Conservation (phyloP, 2,797 vertebrate genomes). For the Microctenopoma steveboyesi region DNA sequence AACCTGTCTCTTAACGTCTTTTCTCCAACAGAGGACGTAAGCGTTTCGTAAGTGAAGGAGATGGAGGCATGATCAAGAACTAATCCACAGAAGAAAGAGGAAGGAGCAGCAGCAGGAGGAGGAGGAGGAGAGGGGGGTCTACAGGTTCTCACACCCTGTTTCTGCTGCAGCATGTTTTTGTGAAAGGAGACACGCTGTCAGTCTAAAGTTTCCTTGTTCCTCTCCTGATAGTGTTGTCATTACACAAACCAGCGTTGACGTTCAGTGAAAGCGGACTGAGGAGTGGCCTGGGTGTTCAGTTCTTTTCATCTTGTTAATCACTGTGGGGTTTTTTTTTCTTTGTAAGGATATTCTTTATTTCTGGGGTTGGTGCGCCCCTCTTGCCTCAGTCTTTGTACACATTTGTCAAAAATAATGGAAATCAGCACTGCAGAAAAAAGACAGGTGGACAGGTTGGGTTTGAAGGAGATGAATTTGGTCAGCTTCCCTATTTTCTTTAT, state of each 20-base stretch:
- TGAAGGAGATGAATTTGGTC: conserved; percentile 30
- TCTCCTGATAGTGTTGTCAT: conserved; percentile 59
- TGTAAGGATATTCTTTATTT: conserved; percentile 65
- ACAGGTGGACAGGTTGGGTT: conserved; percentile 23
- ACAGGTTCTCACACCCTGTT: conserved; percentile 41
- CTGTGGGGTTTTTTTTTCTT: conserved; percentile 50
- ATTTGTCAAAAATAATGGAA: conserved; percentile 52
- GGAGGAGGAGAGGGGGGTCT: conserved; percentile 29
- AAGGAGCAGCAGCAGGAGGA: conserved; percentile 22
- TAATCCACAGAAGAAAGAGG: conserved; percentile 60
- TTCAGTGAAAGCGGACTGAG: conserved; percentile 60
- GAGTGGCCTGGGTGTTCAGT: conserved; percentile 42
- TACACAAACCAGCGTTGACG: conserved; percentile 64
- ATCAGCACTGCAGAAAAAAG: conserved; percentile 35
- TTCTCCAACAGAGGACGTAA: conserved; percentile 86
- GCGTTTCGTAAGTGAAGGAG: conserved; percentile 90
- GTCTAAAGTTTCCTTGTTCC: conserved; percentile 54
- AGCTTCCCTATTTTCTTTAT: conserved; percentile 52
- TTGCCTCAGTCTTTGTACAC: conserved; percentile 61
- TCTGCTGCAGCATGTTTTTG: conserved; percentile 45
- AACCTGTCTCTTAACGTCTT: not conserved
- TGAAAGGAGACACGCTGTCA: conserved; percentile 40
- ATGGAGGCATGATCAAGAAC: conserved; percentile 86
- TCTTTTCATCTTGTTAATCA: conserved; percentile 62
- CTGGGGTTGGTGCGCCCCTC: conserved; percentile 51